Base-by-base conservation (phyloP, 2,797 vertebrate genomes). In the Notoglanidium macrostoma region DNA sequence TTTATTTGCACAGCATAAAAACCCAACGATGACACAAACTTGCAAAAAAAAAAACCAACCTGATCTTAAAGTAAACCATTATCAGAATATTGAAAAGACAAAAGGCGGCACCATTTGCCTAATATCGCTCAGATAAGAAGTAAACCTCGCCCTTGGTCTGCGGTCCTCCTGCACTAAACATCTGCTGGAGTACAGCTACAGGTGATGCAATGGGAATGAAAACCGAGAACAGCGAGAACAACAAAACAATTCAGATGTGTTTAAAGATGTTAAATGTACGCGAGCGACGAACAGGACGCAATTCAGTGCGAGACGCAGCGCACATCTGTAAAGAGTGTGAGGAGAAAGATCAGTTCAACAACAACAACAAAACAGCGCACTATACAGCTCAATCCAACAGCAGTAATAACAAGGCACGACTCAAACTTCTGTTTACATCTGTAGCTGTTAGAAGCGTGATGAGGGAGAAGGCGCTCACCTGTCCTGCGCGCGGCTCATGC, bases 401-500 rank as follows among this genome's bases (percentile, higher is more conserved):
- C 15, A 67, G 8, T 21, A 8, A n/a, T 29, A 23, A n/a, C 3
- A 6, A 57, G 19, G 21, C 55, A 65, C 79, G 51, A 65, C 21
- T 49, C 12, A 21, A 40, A 85, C 44, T 67, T 77, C 19, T 32
- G 40, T 65, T 59, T 21, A 0, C 54, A 76, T 49, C 82, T 57
- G 83, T 1, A 29, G 83, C 11, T n/a, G 46, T 17, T n/a, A 61
- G 68, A n/a, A 70, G 67, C 32, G 70, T 61, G 29, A 77, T 5
- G 59, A 55, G 23, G 40, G 14, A 88, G 87, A 76, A 35, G 1
- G 67, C 68, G 70, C 94, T 96, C 94, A 96, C 96, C 95, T 96
- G 95, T 91, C 96, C 95, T 96, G 95, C 90, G 89, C 93, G 86
- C 94, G 87, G 92, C 86, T 88, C 91, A 91, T 90, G 83, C 92